Base-by-base conservation (phyloP, 2,113 vertebrate genomes). In the Pionites leucogaster region DNA sequence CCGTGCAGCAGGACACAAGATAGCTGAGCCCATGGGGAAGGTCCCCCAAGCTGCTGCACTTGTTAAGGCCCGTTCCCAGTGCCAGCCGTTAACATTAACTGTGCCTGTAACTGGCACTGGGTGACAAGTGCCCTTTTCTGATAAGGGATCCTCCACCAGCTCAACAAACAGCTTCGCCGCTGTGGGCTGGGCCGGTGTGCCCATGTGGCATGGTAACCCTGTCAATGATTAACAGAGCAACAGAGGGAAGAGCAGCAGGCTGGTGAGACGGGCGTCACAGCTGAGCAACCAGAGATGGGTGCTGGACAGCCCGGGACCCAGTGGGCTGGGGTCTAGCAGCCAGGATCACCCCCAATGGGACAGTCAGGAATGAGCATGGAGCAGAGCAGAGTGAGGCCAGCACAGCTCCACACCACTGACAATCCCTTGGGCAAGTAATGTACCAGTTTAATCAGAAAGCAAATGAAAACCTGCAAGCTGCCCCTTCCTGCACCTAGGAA, bases 141-240 rank as follows among this genome's bases (percentile, higher is more conserved):
- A 96, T 97, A 96, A 95, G 78, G 16, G 31, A 52, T 23, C 75
- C 65, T 75, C 82, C 27, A 42, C 22, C 2, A 8, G 39, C 69
- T 82, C 10, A 1, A 44, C 92, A 88, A 94, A 89, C 94, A 80
- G 89, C 71, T 35, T 5, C 1, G 8, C 33, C 6, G 8, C 68
- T 9, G 50, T 4, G 17, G 2, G 2, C 72, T 6, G 31, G 47
- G 86, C 7, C 10, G 84, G 83, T 5, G 16, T 63, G 27, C 87
- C 72, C 95, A 78, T 24, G 35, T 82, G 91, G 94, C 60, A 4
- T 7, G 0, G 52, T 49, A 23, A 83, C 39, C 67, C 27, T 29
- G 82, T 47, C 9, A 42, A 95, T 94, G 12, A 95, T 96, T 96
- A 96, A 97, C 90, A 7, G 18, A 37, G 74, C 5, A 0, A 47